These are phyloP conservation scores for Mormoops blainvillei DNA, from an alignment of 2,113 vertebrate genomes.

Conservation along the genomic window DNA sequence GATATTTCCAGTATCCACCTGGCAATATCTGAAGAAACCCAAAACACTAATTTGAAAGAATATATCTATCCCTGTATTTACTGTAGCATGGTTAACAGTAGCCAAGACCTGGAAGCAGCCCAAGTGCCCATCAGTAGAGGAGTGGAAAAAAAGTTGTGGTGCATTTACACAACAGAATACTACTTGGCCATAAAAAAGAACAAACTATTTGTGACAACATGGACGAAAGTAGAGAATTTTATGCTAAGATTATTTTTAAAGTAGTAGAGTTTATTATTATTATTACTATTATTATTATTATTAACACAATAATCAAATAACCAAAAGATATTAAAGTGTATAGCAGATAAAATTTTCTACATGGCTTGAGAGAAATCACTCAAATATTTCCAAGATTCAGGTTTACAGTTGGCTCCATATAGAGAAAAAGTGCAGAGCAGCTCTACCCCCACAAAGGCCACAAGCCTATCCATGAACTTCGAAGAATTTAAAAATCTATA, in stretches of 20 bases:
- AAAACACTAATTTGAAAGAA: neutral
- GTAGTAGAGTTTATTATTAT: too few relatives aligned
- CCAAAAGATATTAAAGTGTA: neutral
- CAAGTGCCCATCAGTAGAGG: neutral
- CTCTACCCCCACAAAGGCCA: accelerated
- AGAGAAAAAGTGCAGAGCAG: neutral
- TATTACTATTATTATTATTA: neutral
- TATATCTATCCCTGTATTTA: neutral
- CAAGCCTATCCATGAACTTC: neutral
- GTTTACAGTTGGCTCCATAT: neutral
- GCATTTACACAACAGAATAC: neutral
- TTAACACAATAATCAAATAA: neutral
- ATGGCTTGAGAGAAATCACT: neutral
- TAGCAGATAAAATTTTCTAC: neutral
- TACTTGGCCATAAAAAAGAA: neutral
- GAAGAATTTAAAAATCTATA: neutral
- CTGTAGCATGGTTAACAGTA: neutral
- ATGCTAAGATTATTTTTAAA: neutral
- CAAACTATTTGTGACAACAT: neutral
- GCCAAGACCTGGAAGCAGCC: neutral
- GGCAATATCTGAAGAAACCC: neutral
- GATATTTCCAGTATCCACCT: neutral
- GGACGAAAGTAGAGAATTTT: neutral
- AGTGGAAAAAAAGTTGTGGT: neutral
- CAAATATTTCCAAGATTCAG: neutral